Evolutionary conservation across 1,140 invertebrate species (phyloP).

Genomic region (Camponotus pennsylvanicus): DNA sequence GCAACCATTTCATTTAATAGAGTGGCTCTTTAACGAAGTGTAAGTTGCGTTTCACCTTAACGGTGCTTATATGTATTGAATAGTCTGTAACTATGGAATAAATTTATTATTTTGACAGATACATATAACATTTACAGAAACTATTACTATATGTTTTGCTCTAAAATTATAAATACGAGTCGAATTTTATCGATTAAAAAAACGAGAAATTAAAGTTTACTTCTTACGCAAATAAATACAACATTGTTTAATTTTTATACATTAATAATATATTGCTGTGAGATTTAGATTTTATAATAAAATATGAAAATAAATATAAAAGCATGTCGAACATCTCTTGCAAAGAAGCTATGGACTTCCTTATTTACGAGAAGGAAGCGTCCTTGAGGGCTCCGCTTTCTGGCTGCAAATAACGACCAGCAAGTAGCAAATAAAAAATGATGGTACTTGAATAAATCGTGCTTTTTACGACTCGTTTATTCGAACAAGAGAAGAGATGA

Average conservation of each 20-base stretch:
- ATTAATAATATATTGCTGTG: background rate
- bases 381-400: conserved; percentile 63
- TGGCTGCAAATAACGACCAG: conserved; percentile 39
- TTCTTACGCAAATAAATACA: background rate
- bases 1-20: conserved; percentile 75
- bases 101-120: conserved; percentile 11
- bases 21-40: conserved; percentile 61
- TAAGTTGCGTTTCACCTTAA: background rate
- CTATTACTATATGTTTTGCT: background rate
- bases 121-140: background rate
- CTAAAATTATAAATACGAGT: background rate
- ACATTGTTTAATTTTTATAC: background rate
- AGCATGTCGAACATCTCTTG: background rate
- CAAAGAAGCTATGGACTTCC: background rate
- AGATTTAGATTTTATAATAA: conserved; percentile 23
- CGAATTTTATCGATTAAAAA: background rate
- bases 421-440: conserved; percentile 60
- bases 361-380: conserved; percentile 40
- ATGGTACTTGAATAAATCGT: conserved; percentile 71
- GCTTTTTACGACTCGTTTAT: conserved; percentile 64
- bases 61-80: background rate
- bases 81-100: background rate
- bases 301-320: conserved; percentile 10
- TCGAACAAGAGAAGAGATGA: conserved; percentile 27
- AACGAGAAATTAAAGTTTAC: background rate